These are phyloP conservation scores for Poecile montanus DNA, from an alignment of 2,797 vertebrate genomes.

Conservation along the genomic window DNA sequence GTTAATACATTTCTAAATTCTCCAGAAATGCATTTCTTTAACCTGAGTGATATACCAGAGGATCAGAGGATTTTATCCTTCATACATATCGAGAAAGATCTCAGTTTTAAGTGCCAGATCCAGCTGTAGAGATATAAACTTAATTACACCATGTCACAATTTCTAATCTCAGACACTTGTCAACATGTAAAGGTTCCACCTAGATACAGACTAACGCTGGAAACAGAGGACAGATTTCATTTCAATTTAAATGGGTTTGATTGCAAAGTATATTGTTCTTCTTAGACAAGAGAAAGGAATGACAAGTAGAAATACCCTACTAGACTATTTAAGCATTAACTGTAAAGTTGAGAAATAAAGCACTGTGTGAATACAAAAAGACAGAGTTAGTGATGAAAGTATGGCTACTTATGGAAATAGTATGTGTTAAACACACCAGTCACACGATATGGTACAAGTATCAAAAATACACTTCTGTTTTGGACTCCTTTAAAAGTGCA, in stretches of 20 bases:
- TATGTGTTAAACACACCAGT: neutral
- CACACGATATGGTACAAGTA: accelerated
- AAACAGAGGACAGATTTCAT: neutral
- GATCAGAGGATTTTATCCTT: neutral
- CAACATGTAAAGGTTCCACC: neutral
- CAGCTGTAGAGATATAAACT: neutral
- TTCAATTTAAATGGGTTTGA: neutral
- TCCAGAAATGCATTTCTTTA: neutral
- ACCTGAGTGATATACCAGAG: neutral
- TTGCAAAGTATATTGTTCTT: neutral
- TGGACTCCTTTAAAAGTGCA: neutral
- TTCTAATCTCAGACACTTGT: neutral
- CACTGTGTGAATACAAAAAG: neutral
- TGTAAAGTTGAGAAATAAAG: neutral
- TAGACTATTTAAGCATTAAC: neutral
- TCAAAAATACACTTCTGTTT: neutral
- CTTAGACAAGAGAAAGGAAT: neutral
- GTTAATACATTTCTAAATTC: neutral
- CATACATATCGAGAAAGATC: neutral
- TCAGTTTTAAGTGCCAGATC: neutral
- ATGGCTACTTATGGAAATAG: neutral
- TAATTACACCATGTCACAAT: neutral
- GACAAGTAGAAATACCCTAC: neutral
- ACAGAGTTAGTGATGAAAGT: neutral
- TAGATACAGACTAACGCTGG: neutral